Conservation (phyloP, 2,113 vertebrate genomes). For the Phoenicopterus ruber region DNA sequence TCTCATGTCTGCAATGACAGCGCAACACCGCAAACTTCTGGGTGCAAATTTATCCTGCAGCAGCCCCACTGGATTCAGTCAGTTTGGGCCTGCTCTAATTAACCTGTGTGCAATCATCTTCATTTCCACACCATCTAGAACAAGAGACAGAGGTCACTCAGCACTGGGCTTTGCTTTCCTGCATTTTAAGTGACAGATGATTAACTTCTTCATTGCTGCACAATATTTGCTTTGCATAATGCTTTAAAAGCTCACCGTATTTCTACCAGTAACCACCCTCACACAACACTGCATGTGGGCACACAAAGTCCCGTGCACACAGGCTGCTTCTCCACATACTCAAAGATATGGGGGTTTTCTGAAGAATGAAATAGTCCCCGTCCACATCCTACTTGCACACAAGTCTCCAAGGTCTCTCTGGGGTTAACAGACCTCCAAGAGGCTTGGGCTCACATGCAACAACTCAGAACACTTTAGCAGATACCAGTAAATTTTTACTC, state of each 20-base stretch:
- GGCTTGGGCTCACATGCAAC: neutral
- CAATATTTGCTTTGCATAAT: neutral
- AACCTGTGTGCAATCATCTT: neutral
- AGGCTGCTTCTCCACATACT: neutral
- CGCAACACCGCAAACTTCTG: neutral
- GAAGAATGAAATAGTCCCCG: neutral
- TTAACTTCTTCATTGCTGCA: neutral
- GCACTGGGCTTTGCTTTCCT: neutral
- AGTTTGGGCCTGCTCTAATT: neutral
- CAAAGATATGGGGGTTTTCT: rapidly evolving
- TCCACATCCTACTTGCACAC: neutral
- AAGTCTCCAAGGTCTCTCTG: neutral
- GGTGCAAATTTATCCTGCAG: neutral
- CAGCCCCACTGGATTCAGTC: neutral
- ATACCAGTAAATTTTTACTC: neutral
- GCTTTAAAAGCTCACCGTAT: neutral
- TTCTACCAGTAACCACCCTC: neutral
- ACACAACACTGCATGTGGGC: no score
- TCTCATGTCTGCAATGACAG: neutral
- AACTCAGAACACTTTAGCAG: neutral
- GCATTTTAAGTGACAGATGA: neutral
- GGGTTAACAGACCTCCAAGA: neutral
- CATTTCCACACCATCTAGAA: neutral
- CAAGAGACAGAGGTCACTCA: neutral
- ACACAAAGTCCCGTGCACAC: rapidly evolving